Evolutionary conservation across 2,888 invertebrate species (phyloP).

Genomic region (Yponomeuta evonymella): DNA sequence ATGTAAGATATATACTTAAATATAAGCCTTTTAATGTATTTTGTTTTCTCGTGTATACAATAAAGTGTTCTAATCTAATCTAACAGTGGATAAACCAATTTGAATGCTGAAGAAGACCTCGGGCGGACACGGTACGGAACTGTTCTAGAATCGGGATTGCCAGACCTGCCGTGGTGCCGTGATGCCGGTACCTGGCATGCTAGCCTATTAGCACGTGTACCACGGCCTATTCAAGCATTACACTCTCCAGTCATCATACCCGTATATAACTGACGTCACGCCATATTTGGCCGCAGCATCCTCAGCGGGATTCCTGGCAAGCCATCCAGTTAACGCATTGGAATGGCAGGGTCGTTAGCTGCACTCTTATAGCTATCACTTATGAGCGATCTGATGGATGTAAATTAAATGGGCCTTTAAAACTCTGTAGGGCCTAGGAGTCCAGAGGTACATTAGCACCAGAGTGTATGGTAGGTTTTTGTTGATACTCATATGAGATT

Average conservation of each 20-base stretch:
- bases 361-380: not conserved
- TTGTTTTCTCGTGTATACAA: too few species aligned
- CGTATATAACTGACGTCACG: conserved; percentile 1
- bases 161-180: too few species aligned
- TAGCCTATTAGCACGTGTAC: too few species aligned
- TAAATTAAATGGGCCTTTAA: not conserved
- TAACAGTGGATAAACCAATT: too few species aligned
- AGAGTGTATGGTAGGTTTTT: not conserved
- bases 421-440: not conserved
- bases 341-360: not conserved
- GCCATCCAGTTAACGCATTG: not conserved
- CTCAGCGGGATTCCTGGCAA: not conserved
- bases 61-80: too few species aligned
- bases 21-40: too few species aligned
- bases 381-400: not conserved
- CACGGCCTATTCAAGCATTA: too few species aligned
- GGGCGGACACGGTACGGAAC: too few species aligned
- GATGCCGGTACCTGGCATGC: too few species aligned
- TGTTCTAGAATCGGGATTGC: too few species aligned
- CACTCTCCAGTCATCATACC: not conserved
- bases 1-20: too few species aligned
- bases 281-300: conserved; percentile 1
- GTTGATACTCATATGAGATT: not conserved
- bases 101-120: too few species aligned
- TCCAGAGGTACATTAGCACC: not conserved